Evolutionary conservation across 2,797 vertebrate genomes (phyloP).

Genomic region (Hypotaenidia okinawae): DNA sequence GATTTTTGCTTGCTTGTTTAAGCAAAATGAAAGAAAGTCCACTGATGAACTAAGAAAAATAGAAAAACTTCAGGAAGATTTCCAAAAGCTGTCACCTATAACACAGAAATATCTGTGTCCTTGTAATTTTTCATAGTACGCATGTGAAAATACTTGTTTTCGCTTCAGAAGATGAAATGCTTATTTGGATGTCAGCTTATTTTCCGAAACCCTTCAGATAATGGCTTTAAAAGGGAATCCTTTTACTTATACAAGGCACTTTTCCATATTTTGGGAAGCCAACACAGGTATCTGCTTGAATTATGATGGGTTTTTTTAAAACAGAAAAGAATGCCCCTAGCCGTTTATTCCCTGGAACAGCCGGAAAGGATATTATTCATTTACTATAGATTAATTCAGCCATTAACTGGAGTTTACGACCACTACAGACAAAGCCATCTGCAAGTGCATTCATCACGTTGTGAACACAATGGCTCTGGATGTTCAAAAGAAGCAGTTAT

Average conservation of each 20-base stretch:
- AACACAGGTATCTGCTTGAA: neutral
- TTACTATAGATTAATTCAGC: conserved; percentile 56
- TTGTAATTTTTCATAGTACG: neutral
- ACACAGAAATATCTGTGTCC: neutral
- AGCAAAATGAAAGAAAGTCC: neutral
- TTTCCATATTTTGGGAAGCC: conserved; percentile 15
- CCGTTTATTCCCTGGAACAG: neutral
- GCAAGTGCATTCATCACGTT: conserved; percentile 50
- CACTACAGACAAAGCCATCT: conserved; percentile 53
- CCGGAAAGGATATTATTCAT: conserved; percentile 17
- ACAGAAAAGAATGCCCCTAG: neutral
- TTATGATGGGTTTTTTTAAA: conserved; percentile 11
- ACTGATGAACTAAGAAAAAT: neutral
- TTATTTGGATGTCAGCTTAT: neutral
- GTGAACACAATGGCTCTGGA: conserved; percentile 19
- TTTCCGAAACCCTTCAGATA: conserved; percentile 11
- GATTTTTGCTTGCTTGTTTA: neutral
- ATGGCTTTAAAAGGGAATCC: conserved; percentile 7
- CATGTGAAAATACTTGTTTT: neutral
- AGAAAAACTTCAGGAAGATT: neutral
- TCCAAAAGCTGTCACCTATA: neutral
- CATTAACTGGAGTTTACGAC: conserved; percentile 51
- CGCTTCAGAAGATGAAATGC: neutral
- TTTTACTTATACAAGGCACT: conserved; percentile 22
- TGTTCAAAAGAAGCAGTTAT: conserved; percentile 45